Percentiles rank a stretch among this genome's conserved stretches.
Conservation (phyloP, 2,797 vertebrate species). For the Molossus alvarezi region DNA sequence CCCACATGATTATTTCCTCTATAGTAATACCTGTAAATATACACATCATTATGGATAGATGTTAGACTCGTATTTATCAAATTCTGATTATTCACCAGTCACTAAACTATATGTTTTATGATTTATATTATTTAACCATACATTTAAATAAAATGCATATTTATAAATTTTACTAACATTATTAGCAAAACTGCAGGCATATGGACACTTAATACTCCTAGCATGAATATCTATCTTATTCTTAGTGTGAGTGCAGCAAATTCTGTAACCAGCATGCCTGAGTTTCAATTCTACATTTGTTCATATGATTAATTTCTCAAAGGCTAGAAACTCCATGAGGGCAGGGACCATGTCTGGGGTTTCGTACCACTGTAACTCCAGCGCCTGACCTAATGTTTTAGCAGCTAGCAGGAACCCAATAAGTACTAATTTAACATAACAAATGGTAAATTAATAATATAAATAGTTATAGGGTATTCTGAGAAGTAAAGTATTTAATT, state of each 20-base stretch:
- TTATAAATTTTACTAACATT: constrained; percentile 31
- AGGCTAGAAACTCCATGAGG: not conserved
- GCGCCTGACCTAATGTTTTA: not conserved
- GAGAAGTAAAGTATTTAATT: not conserved
- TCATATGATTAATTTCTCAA: not conserved
- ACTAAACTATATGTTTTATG: not conserved
- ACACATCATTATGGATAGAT: not conserved
- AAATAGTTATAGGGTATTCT: not conserved
- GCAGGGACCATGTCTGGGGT: not conserved
- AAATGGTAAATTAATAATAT: not conserved
- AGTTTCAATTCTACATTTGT: not conserved
- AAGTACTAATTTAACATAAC: not conserved
- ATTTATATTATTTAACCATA: not conserved
- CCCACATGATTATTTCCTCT: not conserved
- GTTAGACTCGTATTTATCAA: not conserved
- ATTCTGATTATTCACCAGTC: not conserved
- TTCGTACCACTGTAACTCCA: not conserved
- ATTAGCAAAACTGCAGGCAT: not conserved
- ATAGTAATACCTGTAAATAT: not conserved
- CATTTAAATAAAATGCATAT: not conserved
- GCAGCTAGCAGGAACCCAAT: not conserved
- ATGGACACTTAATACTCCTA: not conserved
- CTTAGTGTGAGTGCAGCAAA: not conserved
- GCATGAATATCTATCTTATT: not conserved
- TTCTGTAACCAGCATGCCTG: not conserved